Evolutionary conservation across 2,113 vertebrate species (phyloP), one percentile per base, ranked within the genome.

Genomic region (Calypte anna): DNA sequence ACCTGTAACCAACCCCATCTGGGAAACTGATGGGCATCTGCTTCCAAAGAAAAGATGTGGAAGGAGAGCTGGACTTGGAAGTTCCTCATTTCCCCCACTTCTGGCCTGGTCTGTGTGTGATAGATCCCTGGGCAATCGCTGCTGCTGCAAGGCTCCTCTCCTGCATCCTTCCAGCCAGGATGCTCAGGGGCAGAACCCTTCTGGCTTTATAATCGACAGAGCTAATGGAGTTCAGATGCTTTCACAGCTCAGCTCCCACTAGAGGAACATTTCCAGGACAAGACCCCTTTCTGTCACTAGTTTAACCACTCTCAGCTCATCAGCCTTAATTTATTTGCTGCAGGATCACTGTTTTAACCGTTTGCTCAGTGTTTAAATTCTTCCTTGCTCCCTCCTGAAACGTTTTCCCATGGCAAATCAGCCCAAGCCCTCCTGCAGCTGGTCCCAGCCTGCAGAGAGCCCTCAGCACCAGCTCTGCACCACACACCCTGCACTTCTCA

Each of bases 261-360:
- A 68, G 51, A 79, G 50, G 63, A 77, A 82, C 90, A 67, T 38
- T 89, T 36, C 46, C 78, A 92, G 93, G 63, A 90, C 79, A 88
- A 57, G 72, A 96, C 69, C 82, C 54, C 53, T 83, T 91, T 73
- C 87, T 66, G 5, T 80, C 87, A 83, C 80, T 92, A 77, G 53
- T 74, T 75, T 74, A 91, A 90, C 90, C 91, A 86, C 83, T 81
- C 85, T 86, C 85, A 94, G 76, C 64, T 95, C 94, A 90, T 95
- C 91, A 88, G 43, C 76, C 40, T 72, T 86, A 70, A 94, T 89
- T 90, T 91, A 84, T 96, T 77, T 74, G 73, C 76, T 91, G 90
- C 19, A 28, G 31, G 78, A 72, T 72, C 50, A 12, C 36, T 6
- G 7, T 36, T 86, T 86, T 64, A 57, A 77, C 78, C 17, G 31